phyloP scores from a whole-genome alignment of 1,140 invertebrate species.

The Odontomachus brunneus region DNA sequence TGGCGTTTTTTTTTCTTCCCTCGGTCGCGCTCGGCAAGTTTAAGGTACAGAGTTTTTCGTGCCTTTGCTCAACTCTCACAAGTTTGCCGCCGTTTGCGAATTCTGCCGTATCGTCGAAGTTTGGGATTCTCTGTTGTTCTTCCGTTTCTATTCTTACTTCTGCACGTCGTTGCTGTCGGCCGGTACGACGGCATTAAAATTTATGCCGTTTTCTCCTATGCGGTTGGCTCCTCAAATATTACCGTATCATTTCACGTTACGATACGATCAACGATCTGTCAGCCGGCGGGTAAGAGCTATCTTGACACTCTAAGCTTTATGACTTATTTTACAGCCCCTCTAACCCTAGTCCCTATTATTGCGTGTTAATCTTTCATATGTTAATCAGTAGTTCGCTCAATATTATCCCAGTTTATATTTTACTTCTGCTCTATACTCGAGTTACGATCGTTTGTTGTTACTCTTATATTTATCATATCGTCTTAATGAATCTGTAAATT shows the following conservation, averaged over 20 bases:
- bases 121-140: constrained; percentile 52
- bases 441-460: too few species aligned
- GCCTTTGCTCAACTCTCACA: constrained; percentile 34
- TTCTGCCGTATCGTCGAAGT: constrained; percentile 52
- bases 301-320: neutral
- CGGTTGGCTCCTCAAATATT: constrained; percentile 10
- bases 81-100: constrained; percentile 51
- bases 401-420: neutral
- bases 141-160: constrained; percentile 34
- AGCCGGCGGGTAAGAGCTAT: neutral
- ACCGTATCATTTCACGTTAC: constrained; percentile 15
- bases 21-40: constrained; percentile 23
- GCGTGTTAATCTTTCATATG: neutral
- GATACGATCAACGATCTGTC: constrained; percentile 20
- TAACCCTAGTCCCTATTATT: neutral
- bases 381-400: neutral
- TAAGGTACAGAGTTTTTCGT: constrained; percentile 54
- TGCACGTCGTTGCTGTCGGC: constrained; percentile 7
- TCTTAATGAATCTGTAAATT: too few species aligned
- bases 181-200: constrained; percentile 30
- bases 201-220: constrained; percentile 16
- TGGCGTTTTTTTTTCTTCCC: constrained; percentile 43
- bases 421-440: constrained; percentile 4
- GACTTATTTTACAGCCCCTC: constrained; percentile 14
- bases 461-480: too few species aligned